Evolutionary conservation across 53 echinoderm and acorn worm genomes (phyloP).

Genomic region (Apostichopus leukothele): DNA sequence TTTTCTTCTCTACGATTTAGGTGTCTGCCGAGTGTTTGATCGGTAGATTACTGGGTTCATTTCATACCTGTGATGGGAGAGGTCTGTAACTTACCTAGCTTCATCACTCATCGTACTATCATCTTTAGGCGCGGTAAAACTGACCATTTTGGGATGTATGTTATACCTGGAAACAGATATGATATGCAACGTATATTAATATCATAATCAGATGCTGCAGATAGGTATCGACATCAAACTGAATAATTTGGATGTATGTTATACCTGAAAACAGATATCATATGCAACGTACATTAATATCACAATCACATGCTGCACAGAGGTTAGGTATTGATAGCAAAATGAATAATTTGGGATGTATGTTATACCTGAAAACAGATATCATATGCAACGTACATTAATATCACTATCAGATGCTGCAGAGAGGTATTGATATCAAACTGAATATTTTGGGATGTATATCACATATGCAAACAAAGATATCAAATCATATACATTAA

Average conservation of each 20-base stretch:
- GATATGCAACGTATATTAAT: no score
- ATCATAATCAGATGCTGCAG: no score
- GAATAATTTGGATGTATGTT: conserved; percentile 86
- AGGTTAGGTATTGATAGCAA: conserved; percentile 30
- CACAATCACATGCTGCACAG: no score
- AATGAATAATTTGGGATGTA: conserved; percentile 85
- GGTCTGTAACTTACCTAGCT: conserved; percentile 65
- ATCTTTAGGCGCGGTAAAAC: conserved; percentile 81
- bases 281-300: no score
- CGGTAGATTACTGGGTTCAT: no score
- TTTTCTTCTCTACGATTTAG: no score
- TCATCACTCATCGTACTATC: conserved; percentile 65
- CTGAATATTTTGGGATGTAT: conserved; percentile 86
- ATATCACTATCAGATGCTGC: no score
- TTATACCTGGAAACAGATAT: conserved; percentile 65
- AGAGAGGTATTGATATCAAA: conserved; percentile 21
- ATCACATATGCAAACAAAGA: conserved; percentile 16
- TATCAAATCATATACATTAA: no score
- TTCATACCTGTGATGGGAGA: no score
- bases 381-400: no score
- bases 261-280: conserved; percentile 55
- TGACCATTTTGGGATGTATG: conserved; percentile 84
- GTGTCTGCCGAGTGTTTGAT: no score
- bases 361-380: conserved; percentile 68
- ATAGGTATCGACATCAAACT: conserved; percentile 47